Evolutionary conservation across 1,140 invertebrate species (phyloP).

Genomic region (Leucophenga varia): DNA sequence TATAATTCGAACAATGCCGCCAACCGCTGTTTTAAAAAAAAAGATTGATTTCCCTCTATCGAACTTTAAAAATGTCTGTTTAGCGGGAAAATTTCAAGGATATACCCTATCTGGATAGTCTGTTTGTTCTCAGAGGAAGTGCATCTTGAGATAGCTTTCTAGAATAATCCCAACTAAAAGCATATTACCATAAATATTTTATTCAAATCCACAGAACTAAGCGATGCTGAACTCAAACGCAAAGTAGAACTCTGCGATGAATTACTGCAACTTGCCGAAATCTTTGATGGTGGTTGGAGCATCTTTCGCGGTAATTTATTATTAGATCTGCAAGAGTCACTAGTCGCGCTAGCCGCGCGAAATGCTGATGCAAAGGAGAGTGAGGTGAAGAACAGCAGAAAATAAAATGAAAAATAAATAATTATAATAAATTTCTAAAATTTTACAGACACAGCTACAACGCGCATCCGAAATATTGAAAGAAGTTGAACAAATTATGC

Average conservation of each 20-base stretch:
- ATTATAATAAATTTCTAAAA: conserved; percentile 1
- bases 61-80: too few relatives aligned
- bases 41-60: too few relatives aligned
- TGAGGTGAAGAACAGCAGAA: too few relatives aligned
- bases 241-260: conserved; percentile 69
- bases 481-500: conserved; percentile 61
- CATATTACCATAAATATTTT: not conserved
- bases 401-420: too few relatives aligned
- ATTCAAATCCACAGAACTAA: conserved; percentile 57
- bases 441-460: conserved; percentile 57
- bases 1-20: too few relatives aligned
- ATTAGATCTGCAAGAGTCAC: conserved; percentile 65
- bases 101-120: too few relatives aligned
- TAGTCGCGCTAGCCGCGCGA: conserved; percentile 60
- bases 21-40: too few relatives aligned
- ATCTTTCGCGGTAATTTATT: conserved; percentile 65
- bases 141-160: too few relatives aligned
- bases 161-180: too few relatives aligned
- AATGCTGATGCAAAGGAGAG: conserved; percentile 54
- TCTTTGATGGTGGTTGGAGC: conserved; percentile 65
- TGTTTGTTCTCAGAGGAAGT: too few relatives aligned
- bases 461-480: conserved; percentile 60
- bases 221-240: conserved; percentile 60
- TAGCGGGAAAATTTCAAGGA: too few relatives aligned
- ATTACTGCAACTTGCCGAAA: conserved; percentile 63